Conservation (phyloP, 2,113 vertebrate genomes). For the Albula goreensis region DNA sequence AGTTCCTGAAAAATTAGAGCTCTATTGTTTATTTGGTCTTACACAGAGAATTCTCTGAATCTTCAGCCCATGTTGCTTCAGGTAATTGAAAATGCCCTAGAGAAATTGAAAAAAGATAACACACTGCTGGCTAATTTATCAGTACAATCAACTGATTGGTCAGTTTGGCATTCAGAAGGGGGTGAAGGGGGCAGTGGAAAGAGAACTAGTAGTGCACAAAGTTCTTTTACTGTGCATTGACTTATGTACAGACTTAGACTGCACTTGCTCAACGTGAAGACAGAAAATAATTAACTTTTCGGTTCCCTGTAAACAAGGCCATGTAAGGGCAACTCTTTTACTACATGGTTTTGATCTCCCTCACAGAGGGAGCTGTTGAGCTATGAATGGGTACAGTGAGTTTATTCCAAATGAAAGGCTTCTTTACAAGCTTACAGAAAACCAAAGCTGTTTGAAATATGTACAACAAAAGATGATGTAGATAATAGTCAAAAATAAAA, state of each 20-base stretch:
- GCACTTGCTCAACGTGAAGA: conserved; percentile 17
- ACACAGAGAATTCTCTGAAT: background rate
- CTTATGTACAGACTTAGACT: background rate
- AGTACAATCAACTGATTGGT: conserved; percentile 20
- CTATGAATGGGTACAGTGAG: conserved; percentile 48
- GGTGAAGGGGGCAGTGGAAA: background rate
- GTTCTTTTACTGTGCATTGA: background rate
- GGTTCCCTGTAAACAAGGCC: conserved; percentile 36
- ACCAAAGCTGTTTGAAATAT: background rate
- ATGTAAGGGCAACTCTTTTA: conserved; percentile 23
- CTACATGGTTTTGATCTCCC: conserved; percentile 35
- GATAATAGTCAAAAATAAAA: background rate
- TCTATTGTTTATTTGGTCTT: conserved; percentile 20
- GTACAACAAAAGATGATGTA: background rate
- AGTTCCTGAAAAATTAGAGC: background rate
- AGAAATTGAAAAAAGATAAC: conserved; percentile 24
- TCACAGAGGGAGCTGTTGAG: conserved; percentile 73
- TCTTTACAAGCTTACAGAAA: background rate
- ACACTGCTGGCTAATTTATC: conserved; percentile 13
- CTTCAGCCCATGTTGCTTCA: background rate
- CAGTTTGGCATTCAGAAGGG: background rate
- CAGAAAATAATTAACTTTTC: conserved; percentile 33
- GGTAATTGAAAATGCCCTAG: conserved; percentile 14
- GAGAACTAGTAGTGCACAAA: background rate
- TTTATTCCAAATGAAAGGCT: conserved; percentile 31